These are phyloP conservation scores for Trachelus iudaicus DNA, from an alignment of 2,888 invertebrate genomes.

Conservation along the genomic window DNA sequence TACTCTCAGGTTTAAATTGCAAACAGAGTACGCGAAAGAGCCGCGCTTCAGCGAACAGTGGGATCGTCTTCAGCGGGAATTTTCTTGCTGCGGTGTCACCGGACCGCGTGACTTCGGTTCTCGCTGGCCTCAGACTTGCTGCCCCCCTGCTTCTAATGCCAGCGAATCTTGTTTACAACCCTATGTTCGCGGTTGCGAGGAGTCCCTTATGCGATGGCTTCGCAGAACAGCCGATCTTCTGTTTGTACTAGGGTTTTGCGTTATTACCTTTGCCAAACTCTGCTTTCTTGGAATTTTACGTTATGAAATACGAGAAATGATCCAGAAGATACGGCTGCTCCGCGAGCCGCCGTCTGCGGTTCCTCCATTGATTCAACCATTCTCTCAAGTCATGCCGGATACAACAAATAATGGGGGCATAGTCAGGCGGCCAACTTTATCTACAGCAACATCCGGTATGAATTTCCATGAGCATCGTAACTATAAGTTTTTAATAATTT, in stretches of 20 bases:
- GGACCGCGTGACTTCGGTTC: slow-evolving; percentile 67
- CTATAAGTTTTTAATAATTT: not conserved
- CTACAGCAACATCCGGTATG: slow-evolving; percentile 45
- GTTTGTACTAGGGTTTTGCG: slow-evolving; percentile 86
- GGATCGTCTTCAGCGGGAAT: slow-evolving; percentile 81
- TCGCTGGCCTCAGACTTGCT: slow-evolving; percentile 58
- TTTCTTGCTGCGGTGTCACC: slow-evolving; percentile 83
- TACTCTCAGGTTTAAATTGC: slow-evolving; percentile 71
- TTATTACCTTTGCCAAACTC: slow-evolving; percentile 88
- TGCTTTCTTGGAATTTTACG: slow-evolving; percentile 89
- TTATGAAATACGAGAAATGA: slow-evolving; percentile 91
- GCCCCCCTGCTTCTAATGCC: slow-evolving; percentile 36
- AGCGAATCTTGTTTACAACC: slow-evolving; percentile 54
- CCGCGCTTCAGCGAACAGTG: slow-evolving; percentile 80
- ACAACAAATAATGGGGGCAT: slow-evolving; percentile 50
- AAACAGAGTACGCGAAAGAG: slow-evolving; percentile 79
- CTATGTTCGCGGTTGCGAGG: slow-evolving; percentile 74
- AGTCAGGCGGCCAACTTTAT: slow-evolving; percentile 47
- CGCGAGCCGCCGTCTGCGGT: slow-evolving; percentile 60
- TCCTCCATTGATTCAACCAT: slow-evolving; percentile 50
- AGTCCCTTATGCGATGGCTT: slow-evolving; percentile 79
- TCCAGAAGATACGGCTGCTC: slow-evolving; percentile 87
- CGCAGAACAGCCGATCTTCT: slow-evolving; percentile 83
- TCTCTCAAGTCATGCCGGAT: slow-evolving; percentile 50
- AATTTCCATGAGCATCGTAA: not conserved